Percentiles rank a stretch among this genome's conserved stretches.
Evolutionary conservation across 2,888 invertebrate species (phyloP).

Genomic region (Heteropelma amictum): DNA sequence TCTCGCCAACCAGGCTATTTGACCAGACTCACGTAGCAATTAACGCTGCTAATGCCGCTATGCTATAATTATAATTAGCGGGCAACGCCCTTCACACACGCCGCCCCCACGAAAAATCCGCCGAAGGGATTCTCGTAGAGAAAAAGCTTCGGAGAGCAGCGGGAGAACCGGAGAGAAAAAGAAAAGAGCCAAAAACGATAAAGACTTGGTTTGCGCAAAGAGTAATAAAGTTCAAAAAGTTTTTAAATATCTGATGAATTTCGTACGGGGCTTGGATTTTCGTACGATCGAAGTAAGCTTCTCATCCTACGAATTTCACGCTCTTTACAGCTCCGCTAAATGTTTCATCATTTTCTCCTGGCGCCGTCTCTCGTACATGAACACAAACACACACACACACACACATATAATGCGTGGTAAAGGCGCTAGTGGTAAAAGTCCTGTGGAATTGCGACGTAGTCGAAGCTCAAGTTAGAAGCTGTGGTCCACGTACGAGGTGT

Average conservation of each 20-base stretch:
- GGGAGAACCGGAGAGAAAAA: background rate
- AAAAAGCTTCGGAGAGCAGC: background rate
- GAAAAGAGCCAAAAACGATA: background rate
- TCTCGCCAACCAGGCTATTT: slow-evolving; percentile 64
- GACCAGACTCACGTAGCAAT: slow-evolving; percentile 75
- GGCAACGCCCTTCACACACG: slow-evolving; percentile 73
- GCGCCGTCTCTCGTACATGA: slow-evolving; percentile 29
- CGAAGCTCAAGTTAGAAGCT: slow-evolving; percentile 27
- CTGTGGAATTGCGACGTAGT: slow-evolving; percentile 49
- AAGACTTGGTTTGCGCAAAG: slow-evolving; percentile 43
- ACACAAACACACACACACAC: slow-evolving; percentile 1
- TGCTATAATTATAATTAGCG: slow-evolving; percentile 77
- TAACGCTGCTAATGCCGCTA: slow-evolving; percentile 76
- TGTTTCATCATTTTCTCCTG: slow-evolving; percentile 32
- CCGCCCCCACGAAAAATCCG: slow-evolving; percentile 70
- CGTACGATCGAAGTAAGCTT: too few relatives aligned
- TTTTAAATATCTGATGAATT: background rate
- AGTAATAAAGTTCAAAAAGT: slow-evolving; percentile 33
- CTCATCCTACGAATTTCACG: too few relatives aligned
- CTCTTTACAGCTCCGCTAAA: slow-evolving; percentile 33
- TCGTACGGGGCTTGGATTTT: background rate
- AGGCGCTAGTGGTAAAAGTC: slow-evolving; percentile 22
- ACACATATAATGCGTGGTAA: background rate
- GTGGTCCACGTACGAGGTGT: slow-evolving; percentile 31
- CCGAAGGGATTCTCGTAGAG: slow-evolving; percentile 38